Evolutionary conservation across 1,140 invertebrate genomes (phyloP).

Genomic region (Ceratina calcarata): DNA sequence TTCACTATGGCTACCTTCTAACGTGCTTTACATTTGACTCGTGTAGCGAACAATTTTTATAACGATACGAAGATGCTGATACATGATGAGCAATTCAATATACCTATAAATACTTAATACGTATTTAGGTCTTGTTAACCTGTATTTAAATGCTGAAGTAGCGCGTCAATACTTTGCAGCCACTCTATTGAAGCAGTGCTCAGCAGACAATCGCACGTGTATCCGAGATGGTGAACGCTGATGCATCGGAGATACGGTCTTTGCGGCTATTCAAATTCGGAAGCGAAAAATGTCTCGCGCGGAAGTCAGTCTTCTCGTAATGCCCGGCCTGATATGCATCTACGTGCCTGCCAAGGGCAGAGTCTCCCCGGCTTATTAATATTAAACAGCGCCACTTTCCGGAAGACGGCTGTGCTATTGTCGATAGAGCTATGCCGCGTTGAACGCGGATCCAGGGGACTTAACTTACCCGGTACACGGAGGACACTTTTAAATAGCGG

Average conservation of each 20-base stretch:
- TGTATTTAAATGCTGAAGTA: background rate
- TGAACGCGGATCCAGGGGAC: constrained; percentile 37
- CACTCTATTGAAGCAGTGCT: background rate
- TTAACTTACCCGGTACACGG: constrained; percentile 56
- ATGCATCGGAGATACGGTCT: constrained; percentile 39
- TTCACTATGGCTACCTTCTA: no score
- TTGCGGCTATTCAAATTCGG: constrained; percentile 69
- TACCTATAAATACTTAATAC: no score
- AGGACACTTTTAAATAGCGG: constrained; percentile 72
- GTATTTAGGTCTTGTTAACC: background rate
- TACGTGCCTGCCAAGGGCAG: constrained; percentile 76
- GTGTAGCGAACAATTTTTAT: no score
- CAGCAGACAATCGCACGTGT: background rate
- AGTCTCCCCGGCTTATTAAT: constrained; percentile 75
- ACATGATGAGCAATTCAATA: no score
- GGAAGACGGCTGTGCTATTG: constrained; percentile 54
- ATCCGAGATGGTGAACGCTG: constrained; percentile 50
- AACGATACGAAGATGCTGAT: no score
- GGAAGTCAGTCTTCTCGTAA: constrained; percentile 72
- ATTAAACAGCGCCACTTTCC: constrained; percentile 73
- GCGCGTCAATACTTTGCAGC: background rate
- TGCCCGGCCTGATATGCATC: constrained; percentile 78
- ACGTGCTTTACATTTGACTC: no score
- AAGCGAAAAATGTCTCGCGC: constrained; percentile 66
- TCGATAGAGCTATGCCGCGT: constrained; percentile 54